phyloP scores from a whole-genome alignment of 1,140 invertebrate genomes.

The Parasteatoda tepidariorum region DNA sequence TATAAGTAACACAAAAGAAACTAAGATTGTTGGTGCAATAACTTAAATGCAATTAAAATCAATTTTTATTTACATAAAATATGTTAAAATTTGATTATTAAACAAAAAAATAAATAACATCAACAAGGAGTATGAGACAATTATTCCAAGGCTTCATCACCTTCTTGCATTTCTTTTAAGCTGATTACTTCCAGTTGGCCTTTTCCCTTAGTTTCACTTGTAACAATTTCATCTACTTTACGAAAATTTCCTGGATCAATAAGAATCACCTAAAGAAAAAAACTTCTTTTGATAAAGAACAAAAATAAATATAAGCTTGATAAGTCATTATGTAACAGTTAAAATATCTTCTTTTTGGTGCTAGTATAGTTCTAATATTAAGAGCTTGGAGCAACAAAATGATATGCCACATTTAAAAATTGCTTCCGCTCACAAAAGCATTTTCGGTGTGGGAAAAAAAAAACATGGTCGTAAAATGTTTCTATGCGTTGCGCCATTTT shows the following conservation, averaged over 20 bases:
- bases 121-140: too few relatives aligned
- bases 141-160: slow-evolving; percentile 75
- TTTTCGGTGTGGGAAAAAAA: too few relatives aligned
- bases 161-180: slow-evolving; percentile 92
- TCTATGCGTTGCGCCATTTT: too few relatives aligned
- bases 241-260: slow-evolving; percentile 95
- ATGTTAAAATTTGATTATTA: neutral
- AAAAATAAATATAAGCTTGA: too few relatives aligned
- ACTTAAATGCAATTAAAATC: neutral
- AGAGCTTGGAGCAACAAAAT: too few relatives aligned
- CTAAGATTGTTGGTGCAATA: neutral
- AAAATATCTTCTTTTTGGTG: too few relatives aligned
- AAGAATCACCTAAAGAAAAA: slow-evolving; percentile 77
- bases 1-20: neutral
- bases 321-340: too few relatives aligned
- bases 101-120: neutral
- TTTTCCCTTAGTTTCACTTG: slow-evolving; percentile 85
- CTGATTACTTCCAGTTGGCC: slow-evolving; percentile 89
- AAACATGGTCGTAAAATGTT: too few relatives aligned
- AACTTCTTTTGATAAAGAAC: too few relatives aligned
- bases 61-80: neutral
- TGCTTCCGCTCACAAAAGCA: too few relatives aligned
- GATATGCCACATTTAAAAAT: too few relatives aligned
- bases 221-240: slow-evolving; percentile 85
- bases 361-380: too few relatives aligned